A percentile compares a stretch with the other conserved stretches of the same genome.
Evolutionary conservation across 2,888 invertebrate genomes (phyloP).

Genomic region (Elegia similella): DNA sequence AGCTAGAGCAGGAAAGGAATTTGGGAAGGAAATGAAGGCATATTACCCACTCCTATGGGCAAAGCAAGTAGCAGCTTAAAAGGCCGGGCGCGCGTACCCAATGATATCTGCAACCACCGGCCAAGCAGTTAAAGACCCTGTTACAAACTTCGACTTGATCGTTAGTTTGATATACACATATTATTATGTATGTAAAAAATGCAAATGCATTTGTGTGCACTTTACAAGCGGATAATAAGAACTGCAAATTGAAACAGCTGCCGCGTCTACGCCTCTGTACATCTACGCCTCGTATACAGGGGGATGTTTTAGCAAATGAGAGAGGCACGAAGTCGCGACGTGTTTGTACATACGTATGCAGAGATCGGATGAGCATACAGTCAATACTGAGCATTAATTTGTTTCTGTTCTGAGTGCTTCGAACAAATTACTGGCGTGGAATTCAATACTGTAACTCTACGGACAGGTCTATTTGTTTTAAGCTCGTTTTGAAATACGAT

Average conservation of each 20-base stretch:
- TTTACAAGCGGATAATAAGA: too few relatives aligned
- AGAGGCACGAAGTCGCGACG: conserved; percentile 52
- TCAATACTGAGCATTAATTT: conserved; percentile 14
- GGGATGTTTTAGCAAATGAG: conserved; percentile 75
- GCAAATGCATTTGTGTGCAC: too few relatives aligned
- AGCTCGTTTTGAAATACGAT: neutral
- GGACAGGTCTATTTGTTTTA: conserved; percentile 10
- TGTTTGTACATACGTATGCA: conserved; percentile 23
- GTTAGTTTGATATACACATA: too few relatives aligned
- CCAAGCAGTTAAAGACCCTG: too few relatives aligned
- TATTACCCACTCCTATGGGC: too few relatives aligned
- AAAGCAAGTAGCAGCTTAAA: too few relatives aligned
- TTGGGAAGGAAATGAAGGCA: too few relatives aligned
- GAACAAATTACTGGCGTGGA: conserved; percentile 9
- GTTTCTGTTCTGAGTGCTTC: conserved; percentile 6
- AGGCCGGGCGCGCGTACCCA: too few relatives aligned
- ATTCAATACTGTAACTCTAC: neutral
- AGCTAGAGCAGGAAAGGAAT: too few relatives aligned
- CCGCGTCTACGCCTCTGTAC: conserved; percentile 36
- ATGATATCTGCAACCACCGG: too few relatives aligned
- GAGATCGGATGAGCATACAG: conserved; percentile 13
- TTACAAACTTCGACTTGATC: too few relatives aligned
- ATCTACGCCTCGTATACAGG: conserved; percentile 42
- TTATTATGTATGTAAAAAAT: too few relatives aligned
- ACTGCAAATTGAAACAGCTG: neutral